Conservation (phyloP, 2,888 invertebrate genomes). For the Notocelia uddmanniana region DNA sequence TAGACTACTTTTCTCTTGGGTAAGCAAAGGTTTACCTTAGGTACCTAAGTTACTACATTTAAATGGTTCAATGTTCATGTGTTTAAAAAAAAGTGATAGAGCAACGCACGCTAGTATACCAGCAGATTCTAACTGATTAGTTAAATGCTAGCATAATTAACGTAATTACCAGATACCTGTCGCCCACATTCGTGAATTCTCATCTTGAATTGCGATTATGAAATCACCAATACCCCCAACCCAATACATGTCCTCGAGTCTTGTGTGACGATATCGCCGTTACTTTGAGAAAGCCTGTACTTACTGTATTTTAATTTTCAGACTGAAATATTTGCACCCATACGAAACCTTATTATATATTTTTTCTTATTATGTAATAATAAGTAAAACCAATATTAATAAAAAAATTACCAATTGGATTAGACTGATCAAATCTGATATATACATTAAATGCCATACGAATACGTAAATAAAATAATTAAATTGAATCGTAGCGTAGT, state of each 20-base stretch:
- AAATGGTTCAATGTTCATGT: background rate
- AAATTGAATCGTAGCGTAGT: too few relatives aligned
- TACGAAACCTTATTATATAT: too few relatives aligned
- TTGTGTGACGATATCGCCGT: background rate
- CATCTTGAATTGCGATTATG: background rate
- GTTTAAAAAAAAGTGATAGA: too few relatives aligned
- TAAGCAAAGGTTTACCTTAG: too few relatives aligned
- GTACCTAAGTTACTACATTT: background rate
- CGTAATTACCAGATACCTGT: background rate
- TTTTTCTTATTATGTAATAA: too few relatives aligned
- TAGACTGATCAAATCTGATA: background rate
- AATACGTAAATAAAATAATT: too few relatives aligned
- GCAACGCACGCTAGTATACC: too few relatives aligned
- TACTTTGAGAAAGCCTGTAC: background rate
- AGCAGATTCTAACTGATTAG: background rate
- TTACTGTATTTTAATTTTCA: background rate
- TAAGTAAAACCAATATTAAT: background rate
- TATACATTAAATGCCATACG: background rate
- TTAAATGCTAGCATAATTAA: background rate
- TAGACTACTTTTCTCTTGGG: background rate
- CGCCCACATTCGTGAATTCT: background rate
- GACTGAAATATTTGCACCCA: background rate
- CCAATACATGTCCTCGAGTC: background rate
- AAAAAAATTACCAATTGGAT: background rate
- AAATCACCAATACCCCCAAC: background rate